These are phyloP conservation scores for Dryomyza anilis DNA, from an alignment of 2,888 invertebrate species.

Conservation along the genomic window DNA sequence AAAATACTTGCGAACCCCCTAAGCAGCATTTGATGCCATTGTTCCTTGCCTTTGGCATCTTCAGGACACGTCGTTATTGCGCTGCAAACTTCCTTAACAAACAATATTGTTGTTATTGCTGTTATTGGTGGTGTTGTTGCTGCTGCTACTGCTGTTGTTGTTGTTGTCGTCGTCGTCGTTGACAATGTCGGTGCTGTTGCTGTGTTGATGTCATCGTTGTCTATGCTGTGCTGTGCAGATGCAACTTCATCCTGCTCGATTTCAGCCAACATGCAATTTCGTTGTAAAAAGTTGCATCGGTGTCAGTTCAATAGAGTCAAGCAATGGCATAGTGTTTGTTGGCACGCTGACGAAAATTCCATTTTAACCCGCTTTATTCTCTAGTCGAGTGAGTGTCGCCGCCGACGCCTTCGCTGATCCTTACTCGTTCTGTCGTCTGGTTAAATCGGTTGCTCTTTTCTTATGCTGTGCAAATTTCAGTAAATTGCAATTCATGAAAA, in stretches of 20 bases:
- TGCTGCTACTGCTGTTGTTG: not conserved
- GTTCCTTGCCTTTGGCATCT: constrained; percentile 12
- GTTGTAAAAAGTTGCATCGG: constrained; percentile 15
- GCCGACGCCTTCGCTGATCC: no score
- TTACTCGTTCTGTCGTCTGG: no score
- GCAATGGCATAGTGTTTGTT: not conserved
- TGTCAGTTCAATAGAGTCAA: constrained; percentile 23
- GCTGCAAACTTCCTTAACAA: constrained; percentile 1
- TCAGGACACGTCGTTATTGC: not conserved
- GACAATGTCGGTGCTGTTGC: not conserved
- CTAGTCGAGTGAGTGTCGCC: no score
- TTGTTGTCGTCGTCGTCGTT: not conserved
- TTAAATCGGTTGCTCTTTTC: not conserved
- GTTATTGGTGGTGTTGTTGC: not conserved
- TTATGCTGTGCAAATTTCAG: not conserved
- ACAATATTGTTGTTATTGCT: not conserved
- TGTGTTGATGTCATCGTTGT: not conserved
- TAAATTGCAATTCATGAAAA: constrained; percentile 15
- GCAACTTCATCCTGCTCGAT: not conserved
- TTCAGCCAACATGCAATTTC: constrained; percentile 11
- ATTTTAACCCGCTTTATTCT: no score
- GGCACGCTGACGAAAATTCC: not conserved
- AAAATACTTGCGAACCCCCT: constrained; percentile 20
- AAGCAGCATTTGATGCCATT: constrained; percentile 20
- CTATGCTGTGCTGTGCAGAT: not conserved